Conservation (phyloP, 2,888 invertebrate genomes). For the Zaprionus bogoriensis region DNA sequence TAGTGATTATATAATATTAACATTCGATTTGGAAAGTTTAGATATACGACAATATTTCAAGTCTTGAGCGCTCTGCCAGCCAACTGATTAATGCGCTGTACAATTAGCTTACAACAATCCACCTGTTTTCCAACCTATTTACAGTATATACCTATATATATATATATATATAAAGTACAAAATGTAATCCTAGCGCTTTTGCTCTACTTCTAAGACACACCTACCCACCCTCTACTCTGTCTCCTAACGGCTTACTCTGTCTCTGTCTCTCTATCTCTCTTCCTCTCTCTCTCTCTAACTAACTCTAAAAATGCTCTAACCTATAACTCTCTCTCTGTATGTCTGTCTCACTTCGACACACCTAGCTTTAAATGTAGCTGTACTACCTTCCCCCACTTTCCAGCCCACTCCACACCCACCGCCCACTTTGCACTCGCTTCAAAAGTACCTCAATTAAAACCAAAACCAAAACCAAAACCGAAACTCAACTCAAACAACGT, state of each 20-base stretch:
- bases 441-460: slow-evolving; percentile 8
- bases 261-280: slow-evolving; percentile 18
- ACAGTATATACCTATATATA: slow-evolving; percentile 33
- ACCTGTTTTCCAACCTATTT: slow-evolving; percentile 36
- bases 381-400: slow-evolving; percentile 18
- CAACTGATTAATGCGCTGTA: slow-evolving; percentile 71
- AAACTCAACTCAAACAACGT: slow-evolving; percentile 27
- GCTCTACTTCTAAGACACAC: slow-evolving; percentile 64
- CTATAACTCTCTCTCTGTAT: slow-evolving; percentile 44
- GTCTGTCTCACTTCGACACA: slow-evolving; percentile 47
- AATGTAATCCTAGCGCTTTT: slow-evolving; percentile 63
- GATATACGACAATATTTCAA: slow-evolving; percentile 56
- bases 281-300: slow-evolving; percentile 15
- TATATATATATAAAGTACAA: slow-evolving; percentile 48
- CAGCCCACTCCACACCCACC: slow-evolving; percentile 10
- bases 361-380: slow-evolving; percentile 66
- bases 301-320: slow-evolving; percentile 30
- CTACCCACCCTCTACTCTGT: slow-evolving; percentile 28
- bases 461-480: not conserved
- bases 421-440: slow-evolving; percentile 65
- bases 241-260: slow-evolving; percentile 22
- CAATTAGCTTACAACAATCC: slow-evolving; percentile 61
- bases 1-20: slow-evolving; percentile 44
- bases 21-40: slow-evolving; percentile 38
- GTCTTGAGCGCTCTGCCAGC: slow-evolving; percentile 75